Conservation (phyloP, 1,140 invertebrate species). For the Vollenhovia emeryi region DNA sequence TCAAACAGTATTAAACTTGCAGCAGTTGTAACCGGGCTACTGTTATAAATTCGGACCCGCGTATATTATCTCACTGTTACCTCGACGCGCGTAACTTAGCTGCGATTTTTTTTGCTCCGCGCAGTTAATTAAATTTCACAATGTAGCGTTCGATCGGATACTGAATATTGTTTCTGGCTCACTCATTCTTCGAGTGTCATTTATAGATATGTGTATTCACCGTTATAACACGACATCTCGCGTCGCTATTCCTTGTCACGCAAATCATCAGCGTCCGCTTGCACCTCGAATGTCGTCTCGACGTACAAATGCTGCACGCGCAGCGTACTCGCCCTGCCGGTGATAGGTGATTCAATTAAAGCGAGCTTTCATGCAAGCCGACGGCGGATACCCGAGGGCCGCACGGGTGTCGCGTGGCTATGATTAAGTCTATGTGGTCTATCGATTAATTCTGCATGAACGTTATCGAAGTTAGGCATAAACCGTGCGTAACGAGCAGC, state of each 20-base stretch:
- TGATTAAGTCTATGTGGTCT: slow-evolving; percentile 19
- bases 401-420: slow-evolving; percentile 29
- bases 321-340: slow-evolving; percentile 14
- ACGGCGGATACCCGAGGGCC: slow-evolving; percentile 43
- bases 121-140: background rate
- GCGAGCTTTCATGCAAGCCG: slow-evolving; percentile 36
- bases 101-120: background rate
- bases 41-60: background rate
- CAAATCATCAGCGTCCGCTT: slow-evolving; percentile 15
- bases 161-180: slow-evolving; percentile 7
- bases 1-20: background rate
- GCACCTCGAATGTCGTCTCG: slow-evolving; percentile 27
- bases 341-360: slow-evolving; percentile 69
- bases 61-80: background rate
- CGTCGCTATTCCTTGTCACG: slow-evolving; percentile 27
- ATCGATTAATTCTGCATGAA: slow-evolving; percentile 28
- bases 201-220: background rate
- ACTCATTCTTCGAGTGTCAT: background rate
- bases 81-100: background rate
- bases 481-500: background rate
- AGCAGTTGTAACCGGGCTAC: background rate
- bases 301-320: slow-evolving; percentile 30
- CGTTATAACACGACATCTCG: background rate
- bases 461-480: slow-evolving; percentile 8
- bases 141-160: background rate